Conservation (phyloP, 2,113 vertebrate species). For the Aphyosemion australe region DNA sequence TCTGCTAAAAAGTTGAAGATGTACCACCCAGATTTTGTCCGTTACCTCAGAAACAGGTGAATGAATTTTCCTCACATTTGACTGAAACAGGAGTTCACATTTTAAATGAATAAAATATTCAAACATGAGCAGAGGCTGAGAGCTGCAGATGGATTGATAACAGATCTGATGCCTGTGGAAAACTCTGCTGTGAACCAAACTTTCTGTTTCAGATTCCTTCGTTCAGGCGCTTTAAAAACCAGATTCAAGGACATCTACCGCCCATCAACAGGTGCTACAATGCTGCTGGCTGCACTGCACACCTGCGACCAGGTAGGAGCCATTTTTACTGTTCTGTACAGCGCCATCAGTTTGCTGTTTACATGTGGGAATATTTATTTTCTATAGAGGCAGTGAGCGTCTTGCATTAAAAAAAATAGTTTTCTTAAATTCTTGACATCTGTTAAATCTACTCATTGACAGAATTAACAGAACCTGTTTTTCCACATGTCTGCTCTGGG, state of each 20-base stretch:
- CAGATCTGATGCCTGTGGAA: too few species aligned
- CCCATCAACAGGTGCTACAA: slow-evolving; percentile 80
- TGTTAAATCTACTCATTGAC: too few species aligned
- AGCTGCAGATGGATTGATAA: neutral
- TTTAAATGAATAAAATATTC: too few species aligned
- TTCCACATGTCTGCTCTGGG: too few species aligned
- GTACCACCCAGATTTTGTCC: slow-evolving; percentile 83
- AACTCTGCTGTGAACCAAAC: too few species aligned
- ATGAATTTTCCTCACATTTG: neutral
- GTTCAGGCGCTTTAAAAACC: slow-evolving; percentile 51
- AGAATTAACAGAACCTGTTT: too few species aligned
- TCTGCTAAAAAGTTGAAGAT: slow-evolving; percentile 80
- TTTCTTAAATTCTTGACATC: too few species aligned
- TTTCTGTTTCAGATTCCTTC: slow-evolving; percentile 75
- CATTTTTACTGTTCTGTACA: too few species aligned
- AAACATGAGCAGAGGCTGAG: neutral
- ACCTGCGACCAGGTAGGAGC: slow-evolving; percentile 78
- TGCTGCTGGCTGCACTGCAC: slow-evolving; percentile 83
- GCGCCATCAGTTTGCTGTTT: neutral
- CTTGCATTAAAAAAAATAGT: too few species aligned
- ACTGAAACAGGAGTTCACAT: neutral
- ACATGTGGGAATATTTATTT: too few species aligned
- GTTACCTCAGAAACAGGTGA: slow-evolving; percentile 86
- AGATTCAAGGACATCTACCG: slow-evolving; percentile 72
- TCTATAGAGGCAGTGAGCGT: too few species aligned